phyloP scores from a whole-genome alignment of 2,113 vertebrate genomes.

The Paradoxurus hermaphroditus region DNA sequence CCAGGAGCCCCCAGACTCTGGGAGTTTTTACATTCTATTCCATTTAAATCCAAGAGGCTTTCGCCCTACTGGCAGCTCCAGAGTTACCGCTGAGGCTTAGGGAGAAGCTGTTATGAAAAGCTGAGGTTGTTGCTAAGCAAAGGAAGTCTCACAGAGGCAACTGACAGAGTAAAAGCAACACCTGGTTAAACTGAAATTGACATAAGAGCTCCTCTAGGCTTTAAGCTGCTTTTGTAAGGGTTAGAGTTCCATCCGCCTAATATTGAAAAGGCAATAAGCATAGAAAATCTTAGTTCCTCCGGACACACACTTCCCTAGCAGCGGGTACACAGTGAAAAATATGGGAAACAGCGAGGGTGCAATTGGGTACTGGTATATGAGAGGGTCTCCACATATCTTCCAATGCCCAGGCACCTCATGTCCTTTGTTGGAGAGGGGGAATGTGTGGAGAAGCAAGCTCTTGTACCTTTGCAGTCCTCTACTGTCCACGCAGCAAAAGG shows the following conservation, averaged over 20 bases:
- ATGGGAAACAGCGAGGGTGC: rapidly evolving
- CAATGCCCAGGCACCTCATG: rapidly evolving
- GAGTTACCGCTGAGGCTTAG: slow-evolving; percentile 15
- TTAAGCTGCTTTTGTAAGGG: slow-evolving; percentile 27
- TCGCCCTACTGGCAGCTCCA: not conserved
- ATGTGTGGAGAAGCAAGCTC: not conserved
- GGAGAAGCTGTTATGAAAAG: slow-evolving; percentile 55
- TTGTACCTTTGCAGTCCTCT: rapidly evolving
- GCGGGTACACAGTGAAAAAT: not conserved
- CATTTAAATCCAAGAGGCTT: slow-evolving; percentile 41
- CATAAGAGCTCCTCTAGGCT: not conserved
- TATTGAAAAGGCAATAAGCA: not conserved
- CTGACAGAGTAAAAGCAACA: slow-evolving; percentile 53
- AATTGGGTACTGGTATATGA: not conserved
- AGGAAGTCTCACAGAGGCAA: slow-evolving; percentile 37
- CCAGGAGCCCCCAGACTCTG: not conserved
- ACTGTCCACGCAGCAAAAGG: not conserved
- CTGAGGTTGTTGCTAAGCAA: slow-evolving; percentile 65
- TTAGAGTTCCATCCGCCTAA: slow-evolving; percentile 31
- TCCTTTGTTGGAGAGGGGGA: rapidly evolving
- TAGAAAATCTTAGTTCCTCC: not conserved
- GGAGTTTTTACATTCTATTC: slow-evolving; percentile 41
- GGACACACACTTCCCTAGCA: not conserved
- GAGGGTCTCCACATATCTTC: too few species aligned
- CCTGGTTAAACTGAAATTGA: slow-evolving; percentile 74